Base-by-base conservation (phyloP, 2,888 invertebrate species). In the Campoplex capitator region DNA sequence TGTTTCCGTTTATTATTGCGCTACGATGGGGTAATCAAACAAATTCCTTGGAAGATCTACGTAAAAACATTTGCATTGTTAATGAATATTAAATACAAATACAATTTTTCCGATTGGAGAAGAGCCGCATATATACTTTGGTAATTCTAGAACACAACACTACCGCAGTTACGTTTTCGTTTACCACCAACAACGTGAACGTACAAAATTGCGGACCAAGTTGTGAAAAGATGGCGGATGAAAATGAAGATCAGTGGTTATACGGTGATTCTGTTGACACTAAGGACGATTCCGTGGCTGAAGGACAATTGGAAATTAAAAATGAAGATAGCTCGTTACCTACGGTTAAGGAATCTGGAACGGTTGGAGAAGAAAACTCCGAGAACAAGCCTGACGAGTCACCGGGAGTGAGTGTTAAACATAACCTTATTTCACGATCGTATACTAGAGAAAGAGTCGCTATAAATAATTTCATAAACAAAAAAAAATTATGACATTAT, bases 211-310 rank as follows among this genome's bases (percentile, higher is more conserved):
- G 32, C 62, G 32, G 62, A 62, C 16, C 2, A 62, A 70, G 45
- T 67, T 78, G 51, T 78, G 68, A 74, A 92, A 94, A 95, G 94
- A 96, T 96, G 96, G 96, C 96, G 91, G 97, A 96, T 84, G 97
- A 97, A 94, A 97, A 97, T 94, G 98, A 98, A 93, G 98, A 98
- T 95, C 97, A 96, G 93, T 98, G 98, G 98, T 95, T 98, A 86
- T 98, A 98, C 92, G 98, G 98, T 32, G 98, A 97, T 91, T 96
- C 97, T 0, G 96, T 96, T 91, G 95, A 95, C 51, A 92, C 89
- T 38, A 93, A 93, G 85, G 96, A 95, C 71, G 91, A 91, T 65
- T 91, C 93, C 8, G 89, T 92, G 71, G 84, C 89, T 6, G 90
- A 91, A 23, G 88, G 89, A 23, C 92, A 92, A 68, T 85, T 89